phyloP scores from a whole-genome alignment of 2,888 invertebrate species.

The Sisyra nigra region DNA sequence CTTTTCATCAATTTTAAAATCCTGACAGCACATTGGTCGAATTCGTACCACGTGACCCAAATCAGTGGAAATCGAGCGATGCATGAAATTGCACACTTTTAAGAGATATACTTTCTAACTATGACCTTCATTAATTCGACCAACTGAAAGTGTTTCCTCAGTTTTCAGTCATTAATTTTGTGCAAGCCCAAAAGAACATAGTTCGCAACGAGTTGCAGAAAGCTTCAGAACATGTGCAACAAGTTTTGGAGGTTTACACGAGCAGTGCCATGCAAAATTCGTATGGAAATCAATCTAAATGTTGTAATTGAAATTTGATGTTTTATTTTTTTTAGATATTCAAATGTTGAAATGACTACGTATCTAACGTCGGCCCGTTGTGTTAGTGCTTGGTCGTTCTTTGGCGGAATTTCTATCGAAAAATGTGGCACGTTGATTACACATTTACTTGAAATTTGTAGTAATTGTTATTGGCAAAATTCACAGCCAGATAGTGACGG shows the following conservation, averaged over 20 bases:
- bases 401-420: slow-evolving; percentile 29
- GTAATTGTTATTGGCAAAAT: slow-evolving; percentile 26
- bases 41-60: too few relatives aligned
- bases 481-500: slow-evolving; percentile 28
- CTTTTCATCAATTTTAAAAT: too few relatives aligned
- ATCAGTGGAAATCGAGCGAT: too few relatives aligned
- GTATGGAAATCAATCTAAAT: slow-evolving; percentile 1
- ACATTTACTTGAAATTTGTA: slow-evolving; percentile 25
- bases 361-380: slow-evolving; percentile 38
- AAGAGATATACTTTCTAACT: too few relatives aligned
- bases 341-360: slow-evolving; percentile 30
- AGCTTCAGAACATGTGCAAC: slow-evolving; percentile 27
- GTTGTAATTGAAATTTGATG: not conserved
- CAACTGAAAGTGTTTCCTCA: slow-evolving; percentile 16
- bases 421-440: slow-evolving; percentile 22
- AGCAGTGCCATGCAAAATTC: slow-evolving; percentile 20
- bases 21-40: too few relatives aligned
- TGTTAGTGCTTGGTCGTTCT: slow-evolving; percentile 44
- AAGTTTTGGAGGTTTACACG: slow-evolving; percentile 27
- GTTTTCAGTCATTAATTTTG: slow-evolving; percentile 30
- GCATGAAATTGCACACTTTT: too few relatives aligned
- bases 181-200: slow-evolving; percentile 24
- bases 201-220: slow-evolving; percentile 26
- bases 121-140: too few relatives aligned
- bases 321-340: slow-evolving; percentile 16